Evolutionary conservation across 1,140 invertebrate genomes (phyloP).

Genomic region (Trinorchestia longiramus): DNA sequence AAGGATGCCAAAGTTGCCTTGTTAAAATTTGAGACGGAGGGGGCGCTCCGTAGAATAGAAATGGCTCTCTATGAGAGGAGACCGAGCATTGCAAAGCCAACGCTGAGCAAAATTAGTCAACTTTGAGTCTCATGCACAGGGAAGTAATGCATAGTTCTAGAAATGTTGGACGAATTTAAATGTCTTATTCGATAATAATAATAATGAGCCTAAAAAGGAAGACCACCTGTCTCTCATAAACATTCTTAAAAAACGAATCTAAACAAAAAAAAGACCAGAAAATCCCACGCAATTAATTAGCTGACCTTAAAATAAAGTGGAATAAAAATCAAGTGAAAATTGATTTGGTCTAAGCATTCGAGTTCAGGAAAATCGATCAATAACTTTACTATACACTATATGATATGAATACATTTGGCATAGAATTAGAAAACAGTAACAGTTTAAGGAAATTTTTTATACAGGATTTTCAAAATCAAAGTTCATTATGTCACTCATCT

Average conservation of each 20-base stretch:
- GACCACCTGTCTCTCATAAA: neutral
- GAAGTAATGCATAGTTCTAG: neutral
- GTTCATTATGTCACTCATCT: no score
- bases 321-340: no score
- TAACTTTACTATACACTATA: no score
- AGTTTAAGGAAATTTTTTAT: no score
- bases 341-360: no score
- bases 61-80: constrained; percentile 12
- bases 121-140: neutral
- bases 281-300: no score
- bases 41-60: constrained; percentile 16
- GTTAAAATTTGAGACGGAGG: constrained; percentile 39
- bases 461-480: no score
- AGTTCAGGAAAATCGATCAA: no score
- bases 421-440: no score
- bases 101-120: neutral
- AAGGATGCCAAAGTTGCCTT: constrained; percentile 19
- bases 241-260: neutral
- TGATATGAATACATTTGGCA: no score
- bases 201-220: neutral
- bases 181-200: neutral
- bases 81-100: neutral
- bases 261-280: no score
- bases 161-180: neutral
- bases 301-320: no score